Evolutionary conservation across 2,113 vertebrate species (phyloP).

Genomic region (Grantiella picta): DNA sequence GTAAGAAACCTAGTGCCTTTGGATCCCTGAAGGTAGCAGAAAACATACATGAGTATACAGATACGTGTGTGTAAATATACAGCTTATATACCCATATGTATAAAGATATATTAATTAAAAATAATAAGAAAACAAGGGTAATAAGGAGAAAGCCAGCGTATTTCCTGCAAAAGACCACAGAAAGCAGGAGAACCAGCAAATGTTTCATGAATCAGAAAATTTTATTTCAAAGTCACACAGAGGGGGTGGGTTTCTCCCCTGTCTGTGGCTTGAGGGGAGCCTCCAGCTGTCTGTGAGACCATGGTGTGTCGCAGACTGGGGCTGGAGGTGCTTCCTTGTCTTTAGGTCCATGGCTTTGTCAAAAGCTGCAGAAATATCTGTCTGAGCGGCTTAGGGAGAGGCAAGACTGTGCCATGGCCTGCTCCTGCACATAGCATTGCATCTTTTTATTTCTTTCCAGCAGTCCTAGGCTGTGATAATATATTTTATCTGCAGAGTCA

Average conservation of each 20-base stretch:
- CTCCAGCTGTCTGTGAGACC: neutral
- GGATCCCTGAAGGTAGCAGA: neutral
- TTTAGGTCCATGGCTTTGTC: accelerated
- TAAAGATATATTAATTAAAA: neutral
- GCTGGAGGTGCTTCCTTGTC: too few relatives aligned
- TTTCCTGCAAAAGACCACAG: neutral
- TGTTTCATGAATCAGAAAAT: neutral
- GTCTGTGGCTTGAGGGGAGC: neutral
- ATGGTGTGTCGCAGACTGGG: too few relatives aligned
- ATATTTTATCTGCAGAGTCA: neutral
- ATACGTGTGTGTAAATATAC: neutral
- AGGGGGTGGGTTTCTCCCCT: neutral
- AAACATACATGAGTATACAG: neutral
- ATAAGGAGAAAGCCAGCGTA: neutral
- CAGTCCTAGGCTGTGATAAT: neutral
- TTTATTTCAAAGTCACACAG: neutral
- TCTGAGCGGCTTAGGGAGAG: too few relatives aligned
- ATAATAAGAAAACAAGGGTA: neutral
- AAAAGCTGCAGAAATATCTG: neutral
- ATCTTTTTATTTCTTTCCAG: neutral
- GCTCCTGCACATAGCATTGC: neutral
- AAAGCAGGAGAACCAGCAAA: neutral
- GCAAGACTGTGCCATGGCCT: accelerated
- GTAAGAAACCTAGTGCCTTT: neutral
- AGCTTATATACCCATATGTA: neutral